Percentiles rank a stretch among this genome's conserved stretches.
Conservation (phyloP, 2,888 invertebrate species). For the Dicycla oo region DNA sequence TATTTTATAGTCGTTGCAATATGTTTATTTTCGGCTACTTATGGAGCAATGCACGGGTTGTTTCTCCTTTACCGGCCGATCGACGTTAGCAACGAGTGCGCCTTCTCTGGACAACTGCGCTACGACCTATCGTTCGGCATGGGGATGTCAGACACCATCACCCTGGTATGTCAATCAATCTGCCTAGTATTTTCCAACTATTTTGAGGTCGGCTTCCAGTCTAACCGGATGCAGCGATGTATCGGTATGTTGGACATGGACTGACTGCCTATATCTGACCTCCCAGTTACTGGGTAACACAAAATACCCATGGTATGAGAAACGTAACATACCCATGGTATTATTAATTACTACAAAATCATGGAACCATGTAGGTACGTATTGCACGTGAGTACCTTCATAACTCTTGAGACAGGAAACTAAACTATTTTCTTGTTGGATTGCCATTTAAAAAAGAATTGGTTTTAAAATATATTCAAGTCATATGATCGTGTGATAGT, state of each 20-base stretch:
- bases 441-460: background rate
- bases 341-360: background rate
- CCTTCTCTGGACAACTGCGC: constrained; percentile 75
- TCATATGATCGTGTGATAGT: background rate
- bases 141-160: constrained; percentile 87
- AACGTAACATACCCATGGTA: background rate
- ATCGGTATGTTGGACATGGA: too few relatives aligned
- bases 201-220: background rate
- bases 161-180: constrained; percentile 74
- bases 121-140: constrained; percentile 84
- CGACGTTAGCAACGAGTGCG: constrained; percentile 80
- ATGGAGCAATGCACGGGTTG: constrained; percentile 68
- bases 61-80: constrained; percentile 80
- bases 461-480: background rate
- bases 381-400: too few relatives aligned
- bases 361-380: background rate
- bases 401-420: background rate
- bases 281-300: background rate
- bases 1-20: constrained; percentile 26
- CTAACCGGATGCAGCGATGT: background rate
- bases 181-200: background rate
- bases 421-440: background rate
- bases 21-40: constrained; percentile 27
- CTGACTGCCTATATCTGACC: background rate
- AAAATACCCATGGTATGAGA: constrained; percentile 74